Evolutionary conservation across 2,113 vertebrate species (phyloP).

Genomic region (Athene noctua): DNA sequence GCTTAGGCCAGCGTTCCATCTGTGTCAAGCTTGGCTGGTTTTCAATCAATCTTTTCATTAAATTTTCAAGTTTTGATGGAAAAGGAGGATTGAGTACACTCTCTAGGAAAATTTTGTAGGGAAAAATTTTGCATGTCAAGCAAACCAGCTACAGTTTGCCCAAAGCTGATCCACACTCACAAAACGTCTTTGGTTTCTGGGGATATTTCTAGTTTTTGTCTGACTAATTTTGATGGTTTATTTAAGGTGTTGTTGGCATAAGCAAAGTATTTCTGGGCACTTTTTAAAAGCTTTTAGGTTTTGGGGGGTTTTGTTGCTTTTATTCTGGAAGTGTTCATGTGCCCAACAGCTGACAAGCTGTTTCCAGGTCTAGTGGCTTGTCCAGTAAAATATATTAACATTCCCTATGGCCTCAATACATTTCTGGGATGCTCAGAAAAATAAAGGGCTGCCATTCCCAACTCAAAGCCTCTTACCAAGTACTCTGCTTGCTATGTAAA

Average conservation of each 20-base stretch:
- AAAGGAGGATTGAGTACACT: neutral
- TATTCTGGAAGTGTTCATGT: neutral
- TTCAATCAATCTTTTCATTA: neutral
- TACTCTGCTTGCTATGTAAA: neutral
- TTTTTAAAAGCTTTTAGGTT: conserved; percentile 12
- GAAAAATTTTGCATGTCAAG: neutral
- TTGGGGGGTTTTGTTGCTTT: neutral
- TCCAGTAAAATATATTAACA: conserved; percentile 49
- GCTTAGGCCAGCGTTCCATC: neutral
- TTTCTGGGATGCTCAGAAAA: conserved; percentile 29
- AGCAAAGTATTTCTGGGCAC: neutral
- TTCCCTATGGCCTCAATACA: neutral
- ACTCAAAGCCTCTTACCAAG: neutral
- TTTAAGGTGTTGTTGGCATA: neutral
- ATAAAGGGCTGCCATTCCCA: neutral
- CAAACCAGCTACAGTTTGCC: neutral
- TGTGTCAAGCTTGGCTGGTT: neutral
- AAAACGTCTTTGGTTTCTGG: neutral
- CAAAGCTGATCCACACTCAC: neutral
- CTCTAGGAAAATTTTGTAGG: neutral
- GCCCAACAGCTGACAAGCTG: conserved; percentile 8
- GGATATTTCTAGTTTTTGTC: neutral
- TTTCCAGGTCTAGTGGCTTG: neutral
- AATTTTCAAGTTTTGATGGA: neutral
- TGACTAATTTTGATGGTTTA: conserved; percentile 14